These are phyloP conservation scores for Calameuta pallipes DNA, from an alignment of 2,888 invertebrate genomes.

Conservation along the genomic window DNA sequence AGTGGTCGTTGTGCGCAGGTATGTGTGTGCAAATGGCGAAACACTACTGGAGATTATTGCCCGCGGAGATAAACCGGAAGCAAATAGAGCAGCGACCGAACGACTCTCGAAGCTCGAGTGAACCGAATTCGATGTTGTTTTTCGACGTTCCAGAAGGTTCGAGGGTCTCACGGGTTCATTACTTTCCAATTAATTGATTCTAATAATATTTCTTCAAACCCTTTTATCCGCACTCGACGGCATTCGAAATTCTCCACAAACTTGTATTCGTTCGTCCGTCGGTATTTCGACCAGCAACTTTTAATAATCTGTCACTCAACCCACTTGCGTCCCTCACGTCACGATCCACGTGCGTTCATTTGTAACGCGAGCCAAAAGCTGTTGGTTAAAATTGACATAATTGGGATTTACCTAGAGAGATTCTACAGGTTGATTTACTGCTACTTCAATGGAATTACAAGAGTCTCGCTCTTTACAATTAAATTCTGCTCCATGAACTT, in stretches of 20 bases:
- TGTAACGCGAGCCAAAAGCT: neutral
- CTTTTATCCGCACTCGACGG: neutral
- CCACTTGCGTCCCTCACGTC: neutral
- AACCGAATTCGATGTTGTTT: neutral
- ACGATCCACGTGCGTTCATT: neutral
- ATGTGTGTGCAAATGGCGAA: neutral
- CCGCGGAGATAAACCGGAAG: neutral
- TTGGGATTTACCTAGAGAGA: neutral
- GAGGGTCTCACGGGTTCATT: neutral
- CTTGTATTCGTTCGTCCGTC: neutral
- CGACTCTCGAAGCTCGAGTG: neutral
- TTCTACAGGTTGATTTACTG: neutral
- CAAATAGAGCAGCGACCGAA: neutral
- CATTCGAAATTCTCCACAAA: neutral
- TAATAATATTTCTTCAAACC: neutral
- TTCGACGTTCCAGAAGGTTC: neutral
- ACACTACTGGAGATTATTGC: neutral
- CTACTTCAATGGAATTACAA: neutral
- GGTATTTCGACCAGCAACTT: neutral
- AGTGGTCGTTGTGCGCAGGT: neutral
- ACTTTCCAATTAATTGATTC: neutral
- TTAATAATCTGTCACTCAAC: neutral
- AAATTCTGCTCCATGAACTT: neutral
- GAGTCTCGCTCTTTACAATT: neutral
- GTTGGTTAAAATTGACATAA: neutral